Base-by-base conservation (phyloP, 1,140 invertebrate genomes). In the Pseudomyrmex flavicornis region DNA sequence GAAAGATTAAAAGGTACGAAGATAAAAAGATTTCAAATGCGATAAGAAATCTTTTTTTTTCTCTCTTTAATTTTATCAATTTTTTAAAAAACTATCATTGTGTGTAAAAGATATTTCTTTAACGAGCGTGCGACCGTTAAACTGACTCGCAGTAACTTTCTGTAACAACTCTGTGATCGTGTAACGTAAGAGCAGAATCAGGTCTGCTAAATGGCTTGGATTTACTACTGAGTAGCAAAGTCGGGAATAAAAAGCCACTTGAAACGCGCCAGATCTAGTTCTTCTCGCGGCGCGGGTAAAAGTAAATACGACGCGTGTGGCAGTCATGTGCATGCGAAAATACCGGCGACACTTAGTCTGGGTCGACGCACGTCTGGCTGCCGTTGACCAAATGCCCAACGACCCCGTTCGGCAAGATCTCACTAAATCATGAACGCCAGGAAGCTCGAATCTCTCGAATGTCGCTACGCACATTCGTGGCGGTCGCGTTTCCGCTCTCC, bases 361-460 rank as follows among this genome's bases (percentile, higher is more conserved):
- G 79, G 48, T 75, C 35, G 35, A 35, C 35, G 35, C 35, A 35
- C 35, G 26, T 26, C 26, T 52, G 79, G 4, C 17, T n/a, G 17
- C 44, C 46, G 59, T 74, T 82, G 61, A 82, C 22, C 48, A 72
- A 74, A 75, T 44, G 26, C 26, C 58, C 22, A 46, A 26, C 79
- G 69, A 79, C 76, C 76, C 13, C 65, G 76, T 59, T 59, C 66
- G 52, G 52, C 66, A 80, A 80, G 76, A 70, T 80, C 48, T 80
- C 76, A 72, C 76, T 80, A 69, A 80, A 80, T 80, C 76, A 80
- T 72, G 76, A 80, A 66, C 59, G 12, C 46, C 66, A 17, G 56
- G 35, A 35, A 35, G 54, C 76, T 35, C 54, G 52, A 80, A 80
- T 80, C 35, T 35, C 35, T 35, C 76, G 66, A 80, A 72, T 61